Evolutionary conservation across 2,888 invertebrate genomes (phyloP).

Genomic region (Acrobasis consociella): DNA sequence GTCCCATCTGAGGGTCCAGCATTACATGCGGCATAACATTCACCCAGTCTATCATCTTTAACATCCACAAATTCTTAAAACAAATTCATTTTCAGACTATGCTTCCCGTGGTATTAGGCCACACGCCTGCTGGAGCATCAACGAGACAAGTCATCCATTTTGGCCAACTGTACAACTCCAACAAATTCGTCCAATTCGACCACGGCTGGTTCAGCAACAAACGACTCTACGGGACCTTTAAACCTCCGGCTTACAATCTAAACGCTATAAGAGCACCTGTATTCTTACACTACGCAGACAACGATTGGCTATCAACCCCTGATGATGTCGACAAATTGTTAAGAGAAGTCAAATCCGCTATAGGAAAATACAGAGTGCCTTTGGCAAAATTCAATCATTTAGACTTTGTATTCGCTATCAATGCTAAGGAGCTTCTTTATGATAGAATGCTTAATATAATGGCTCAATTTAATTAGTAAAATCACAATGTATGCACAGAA

Average conservation of each 20-base stretch:
- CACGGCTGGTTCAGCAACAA: constrained; percentile 69
- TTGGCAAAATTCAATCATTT: constrained; percentile 78
- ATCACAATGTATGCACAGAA: not conserved
- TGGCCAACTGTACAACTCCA: constrained; percentile 70
- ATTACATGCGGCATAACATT: no score
- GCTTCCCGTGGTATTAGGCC: constrained; percentile 75
- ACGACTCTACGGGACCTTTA: constrained; percentile 67
- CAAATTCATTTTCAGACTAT: constrained; percentile 64
- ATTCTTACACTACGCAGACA: constrained; percentile 76
- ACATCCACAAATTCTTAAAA: not conserved
- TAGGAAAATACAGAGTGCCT: constrained; percentile 75
- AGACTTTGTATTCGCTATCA: constrained; percentile 82
- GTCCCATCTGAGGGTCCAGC: no score
- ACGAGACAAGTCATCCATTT: constrained; percentile 77
- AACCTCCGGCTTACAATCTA: constrained; percentile 77
- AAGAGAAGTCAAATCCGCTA: constrained; percentile 60
- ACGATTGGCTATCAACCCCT: constrained; percentile 77
- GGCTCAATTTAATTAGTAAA: constrained; percentile 51
- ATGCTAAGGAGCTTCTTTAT: constrained; percentile 84
- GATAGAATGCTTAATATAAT: constrained; percentile 73
- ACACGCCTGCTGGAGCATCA: constrained; percentile 78
- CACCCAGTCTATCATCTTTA: no score
- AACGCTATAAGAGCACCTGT: constrained; percentile 70
- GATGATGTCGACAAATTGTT: constrained; percentile 68
- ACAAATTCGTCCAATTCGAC: constrained; percentile 78